Percentiles rank a stretch among this genome's conserved stretches.
These are phyloP conservation scores for Cistogaster globosa DNA, from an alignment of 2,888 invertebrate species.

Conservation along the genomic window DNA sequence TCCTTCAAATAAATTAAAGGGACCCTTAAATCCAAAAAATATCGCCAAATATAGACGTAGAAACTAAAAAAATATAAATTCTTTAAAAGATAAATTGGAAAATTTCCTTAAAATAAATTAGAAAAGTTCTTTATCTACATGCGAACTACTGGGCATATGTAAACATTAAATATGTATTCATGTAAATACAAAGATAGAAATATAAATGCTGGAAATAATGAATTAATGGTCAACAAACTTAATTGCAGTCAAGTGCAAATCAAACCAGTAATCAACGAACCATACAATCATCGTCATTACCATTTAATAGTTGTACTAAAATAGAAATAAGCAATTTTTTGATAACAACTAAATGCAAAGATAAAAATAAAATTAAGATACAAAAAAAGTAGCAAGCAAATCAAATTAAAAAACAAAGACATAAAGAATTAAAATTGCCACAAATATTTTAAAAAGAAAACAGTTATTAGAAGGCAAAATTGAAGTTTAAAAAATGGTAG, in stretches of 20 bases:
- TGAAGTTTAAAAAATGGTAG: no score
- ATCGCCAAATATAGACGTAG: no score
- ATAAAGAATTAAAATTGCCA: constrained; percentile 10
- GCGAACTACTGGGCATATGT: constrained; percentile 26
- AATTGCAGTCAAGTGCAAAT: constrained; percentile 75
- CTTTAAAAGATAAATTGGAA: no score
- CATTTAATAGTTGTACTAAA: constrained; percentile 47
- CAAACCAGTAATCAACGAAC: constrained; percentile 64
- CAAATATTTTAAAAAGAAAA: constrained; percentile 1
- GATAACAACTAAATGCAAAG: constrained; percentile 23
- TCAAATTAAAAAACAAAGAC: constrained; percentile 12
- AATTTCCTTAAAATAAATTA: neutral
- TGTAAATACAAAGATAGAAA: constrained; percentile 39
- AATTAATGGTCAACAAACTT: constrained; percentile 74
- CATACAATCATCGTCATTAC: constrained; percentile 63
- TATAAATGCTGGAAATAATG: constrained; percentile 67
- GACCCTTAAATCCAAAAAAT: no score
- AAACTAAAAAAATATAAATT: no score
- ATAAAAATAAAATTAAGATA: constrained; percentile 17
- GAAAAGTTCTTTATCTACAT: neutral
- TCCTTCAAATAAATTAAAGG: neutral
- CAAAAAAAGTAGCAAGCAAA: constrained; percentile 11
- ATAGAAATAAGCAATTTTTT: constrained; percentile 14
- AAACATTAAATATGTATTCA: constrained; percentile 22
- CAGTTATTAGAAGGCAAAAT: no score